These are phyloP conservation scores for Oscheius sp. DNA, from an alignment of 2,888 invertebrate species.

Conservation along the genomic window DNA sequence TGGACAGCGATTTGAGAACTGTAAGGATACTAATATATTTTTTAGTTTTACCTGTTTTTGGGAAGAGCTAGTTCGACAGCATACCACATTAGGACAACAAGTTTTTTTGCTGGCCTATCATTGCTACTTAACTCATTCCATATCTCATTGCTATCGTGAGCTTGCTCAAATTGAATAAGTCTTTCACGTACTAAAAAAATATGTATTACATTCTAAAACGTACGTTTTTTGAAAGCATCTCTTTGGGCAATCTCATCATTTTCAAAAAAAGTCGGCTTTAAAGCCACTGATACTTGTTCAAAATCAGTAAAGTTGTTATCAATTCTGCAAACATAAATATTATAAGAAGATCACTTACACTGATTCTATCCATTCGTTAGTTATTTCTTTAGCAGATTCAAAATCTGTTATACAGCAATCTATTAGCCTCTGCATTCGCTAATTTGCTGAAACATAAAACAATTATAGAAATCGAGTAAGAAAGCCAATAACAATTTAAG, in stretches of 20 bases:
- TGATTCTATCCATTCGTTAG: slow-evolving; percentile 26
- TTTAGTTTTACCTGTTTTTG: slow-evolving; percentile 21
- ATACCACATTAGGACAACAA: slow-evolving; percentile 25
- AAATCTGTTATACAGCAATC: slow-evolving; percentile 18
- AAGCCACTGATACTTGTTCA: neutral
- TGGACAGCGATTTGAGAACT: neutral
- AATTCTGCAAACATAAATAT: slow-evolving; percentile 8
- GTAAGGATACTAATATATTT: neutral
- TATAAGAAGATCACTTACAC: neutral
- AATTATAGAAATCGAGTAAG: neutral
- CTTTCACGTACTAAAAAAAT: neutral
- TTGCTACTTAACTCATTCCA: slow-evolving; percentile 16
- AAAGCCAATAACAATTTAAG: neutral
- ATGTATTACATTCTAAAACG: neutral
- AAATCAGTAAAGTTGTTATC: slow-evolving; percentile 31
- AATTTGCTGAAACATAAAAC: neutral
- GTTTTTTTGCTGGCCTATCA: neutral
- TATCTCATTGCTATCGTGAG: neutral
- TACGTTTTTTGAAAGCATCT: slow-evolving; percentile 16
- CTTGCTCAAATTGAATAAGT: slow-evolving; percentile 7
- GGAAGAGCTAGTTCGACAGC: slow-evolving; percentile 22
- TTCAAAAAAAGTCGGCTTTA: slow-evolving; percentile 16
- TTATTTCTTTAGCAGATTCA: slow-evolving; percentile 19
- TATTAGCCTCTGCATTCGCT: slow-evolving; percentile 16
- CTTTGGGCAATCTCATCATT: slow-evolving; percentile 1